Evolutionary conservation across 2,888 invertebrate genomes (phyloP).

Genomic region (Microdon myrmicae): DNA sequence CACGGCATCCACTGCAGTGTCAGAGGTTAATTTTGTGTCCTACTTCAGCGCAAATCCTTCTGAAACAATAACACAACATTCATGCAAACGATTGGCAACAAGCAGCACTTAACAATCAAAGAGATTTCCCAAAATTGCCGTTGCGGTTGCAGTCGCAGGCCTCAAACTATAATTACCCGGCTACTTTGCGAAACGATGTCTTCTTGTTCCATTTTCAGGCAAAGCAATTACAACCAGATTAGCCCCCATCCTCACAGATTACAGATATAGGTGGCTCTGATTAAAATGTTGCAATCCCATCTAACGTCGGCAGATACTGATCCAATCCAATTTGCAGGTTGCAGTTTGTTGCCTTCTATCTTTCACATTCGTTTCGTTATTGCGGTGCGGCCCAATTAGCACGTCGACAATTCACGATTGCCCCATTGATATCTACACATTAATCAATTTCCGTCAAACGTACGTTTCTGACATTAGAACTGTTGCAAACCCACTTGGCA

Average conservation of each 20-base stretch:
- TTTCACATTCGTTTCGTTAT: slow-evolving; percentile 4
- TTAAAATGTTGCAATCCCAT: slow-evolving; percentile 38
- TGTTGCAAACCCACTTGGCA: no score
- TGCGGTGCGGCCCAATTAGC: slow-evolving; percentile 30
- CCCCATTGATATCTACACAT: slow-evolving; percentile 46
- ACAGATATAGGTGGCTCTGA: slow-evolving; percentile 18
- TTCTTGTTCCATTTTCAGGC: slow-evolving; percentile 36
- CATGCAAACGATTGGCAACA: slow-evolving; percentile 31
- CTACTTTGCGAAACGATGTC: slow-evolving; percentile 25
- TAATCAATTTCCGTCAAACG: slow-evolving; percentile 46
- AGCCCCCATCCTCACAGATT: slow-evolving; percentile 28
- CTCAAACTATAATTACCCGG: slow-evolving; percentile 39
- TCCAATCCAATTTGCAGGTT: slow-evolving; percentile 16
- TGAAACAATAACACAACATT: slow-evolving; percentile 34
- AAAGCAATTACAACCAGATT: slow-evolving; percentile 34
- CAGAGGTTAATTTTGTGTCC: slow-evolving; percentile 44
- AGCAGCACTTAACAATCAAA: slow-evolving; percentile 39
- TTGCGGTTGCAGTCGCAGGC: slow-evolving; percentile 1
- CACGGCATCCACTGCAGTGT: slow-evolving; percentile 19
- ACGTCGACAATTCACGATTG: slow-evolving; percentile 42
- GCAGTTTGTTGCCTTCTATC: slow-evolving; percentile 8
- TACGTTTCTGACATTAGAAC: slow-evolving; percentile 21
- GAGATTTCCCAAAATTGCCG: slow-evolving; percentile 25
- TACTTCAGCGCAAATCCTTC: slow-evolving; percentile 34
- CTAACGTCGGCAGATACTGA: no score